Conservation (phyloP, 2,888 invertebrate species). For the Gortyna flavago region DNA sequence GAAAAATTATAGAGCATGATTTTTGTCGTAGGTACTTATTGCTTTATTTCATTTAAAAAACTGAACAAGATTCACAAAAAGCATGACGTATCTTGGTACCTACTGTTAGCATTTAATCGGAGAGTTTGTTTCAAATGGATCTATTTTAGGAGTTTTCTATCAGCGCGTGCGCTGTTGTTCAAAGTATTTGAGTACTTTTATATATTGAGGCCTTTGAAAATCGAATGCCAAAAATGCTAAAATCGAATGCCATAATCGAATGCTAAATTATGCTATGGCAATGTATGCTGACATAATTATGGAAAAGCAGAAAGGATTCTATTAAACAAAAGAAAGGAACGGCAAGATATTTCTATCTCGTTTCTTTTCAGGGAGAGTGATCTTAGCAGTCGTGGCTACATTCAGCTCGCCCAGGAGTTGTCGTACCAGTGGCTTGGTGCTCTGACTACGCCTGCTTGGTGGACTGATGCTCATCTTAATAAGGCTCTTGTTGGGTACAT, state of each 20-base stretch:
- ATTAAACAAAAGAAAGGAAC: neutral
- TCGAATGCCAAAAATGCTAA: too few species aligned
- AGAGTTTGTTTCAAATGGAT: neutral
- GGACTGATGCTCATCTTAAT: slow-evolving; percentile 94
- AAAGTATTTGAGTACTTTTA: too few species aligned
- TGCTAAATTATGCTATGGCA: neutral
- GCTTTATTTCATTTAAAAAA: neutral
- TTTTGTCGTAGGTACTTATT: too few species aligned
- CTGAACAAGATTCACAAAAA: neutral
- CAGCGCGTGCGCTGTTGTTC: too few species aligned
- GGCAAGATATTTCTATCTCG: neutral
- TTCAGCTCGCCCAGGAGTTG: slow-evolving; percentile 93
- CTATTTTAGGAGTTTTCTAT: neutral
- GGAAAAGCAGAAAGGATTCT: neutral
- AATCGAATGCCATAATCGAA: too few species aligned
- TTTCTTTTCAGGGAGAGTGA: slow-evolving; percentile 92
- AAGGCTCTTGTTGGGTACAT: slow-evolving; percentile 94
- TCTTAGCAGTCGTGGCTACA: slow-evolving; percentile 91
- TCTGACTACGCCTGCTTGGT: slow-evolving; percentile 93
- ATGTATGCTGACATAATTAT: too few species aligned
- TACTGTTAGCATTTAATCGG: neutral
- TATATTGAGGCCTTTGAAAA: neutral
- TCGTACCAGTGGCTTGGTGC: slow-evolving; percentile 95
- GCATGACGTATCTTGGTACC: neutral
- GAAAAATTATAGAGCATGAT: too few species aligned